These are phyloP conservation scores for Oenanthe oenanthe DNA, from an alignment of 2,113 vertebrate species.

Conservation along the genomic window DNA sequence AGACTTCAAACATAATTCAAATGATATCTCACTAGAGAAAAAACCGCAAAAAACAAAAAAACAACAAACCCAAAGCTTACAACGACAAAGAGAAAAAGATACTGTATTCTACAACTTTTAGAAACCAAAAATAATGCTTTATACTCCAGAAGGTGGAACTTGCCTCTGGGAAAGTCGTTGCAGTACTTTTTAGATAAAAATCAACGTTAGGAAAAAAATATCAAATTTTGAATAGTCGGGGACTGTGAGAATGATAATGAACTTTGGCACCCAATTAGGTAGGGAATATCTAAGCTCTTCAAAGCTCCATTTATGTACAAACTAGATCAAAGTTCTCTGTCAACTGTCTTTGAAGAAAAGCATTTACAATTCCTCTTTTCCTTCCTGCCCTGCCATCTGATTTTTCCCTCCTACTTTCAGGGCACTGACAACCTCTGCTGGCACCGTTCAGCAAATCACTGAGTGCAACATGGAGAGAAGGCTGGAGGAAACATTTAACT, in stretches of 20 bases:
- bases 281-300: constrained; percentile 37
- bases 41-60: not conserved
- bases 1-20: constrained; percentile 67
- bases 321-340: constrained; percentile 55
- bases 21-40: constrained; percentile 15
- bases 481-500: constrained; percentile 24
- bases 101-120: constrained; percentile 31
- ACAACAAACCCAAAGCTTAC: not conserved
- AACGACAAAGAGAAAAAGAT: constrained; percentile 45
- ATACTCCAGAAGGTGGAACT: constrained; percentile 52
- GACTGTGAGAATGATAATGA: constrained; percentile 28
- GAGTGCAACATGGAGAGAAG: not conserved
- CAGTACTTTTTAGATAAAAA: constrained; percentile 59
- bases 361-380: not conserved
- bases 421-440: constrained; percentile 20
- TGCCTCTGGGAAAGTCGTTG: constrained; percentile 69
- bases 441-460: not conserved
- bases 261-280: constrained; percentile 46
- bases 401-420: constrained; percentile 11
- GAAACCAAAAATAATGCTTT: constrained; percentile 47
- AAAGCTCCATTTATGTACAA: constrained; percentile 48
- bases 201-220: not conserved
- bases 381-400: not conserved
- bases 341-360: constrained; percentile 43
- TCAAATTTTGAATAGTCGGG: not conserved